A percentile compares a stretch with the other conserved stretches of the same genome.
Conservation (phyloP, 1,140 invertebrate species). For the Drosophila elegans region DNA sequence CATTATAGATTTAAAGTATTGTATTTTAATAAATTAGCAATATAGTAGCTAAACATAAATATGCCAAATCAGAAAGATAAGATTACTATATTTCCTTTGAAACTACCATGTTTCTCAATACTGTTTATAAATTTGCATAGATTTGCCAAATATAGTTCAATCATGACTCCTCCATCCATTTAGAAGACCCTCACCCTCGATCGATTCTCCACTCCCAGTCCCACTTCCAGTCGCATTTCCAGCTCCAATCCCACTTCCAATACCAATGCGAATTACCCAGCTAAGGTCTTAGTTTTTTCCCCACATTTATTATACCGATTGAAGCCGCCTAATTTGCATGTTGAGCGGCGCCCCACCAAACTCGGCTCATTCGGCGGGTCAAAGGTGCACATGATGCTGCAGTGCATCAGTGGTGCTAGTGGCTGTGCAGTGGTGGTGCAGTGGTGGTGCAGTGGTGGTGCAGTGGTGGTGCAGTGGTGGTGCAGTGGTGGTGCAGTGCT, state of each 20-base stretch:
- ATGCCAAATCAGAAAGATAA: no score
- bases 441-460: conserved; percentile 72
- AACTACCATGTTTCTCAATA: no score
- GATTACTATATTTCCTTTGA: no score
- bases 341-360: conserved; percentile 48
- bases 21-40: no score
- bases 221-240: conserved; percentile 32
- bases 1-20: no score
- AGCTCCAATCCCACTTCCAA: conserved; percentile 47
- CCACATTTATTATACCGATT: conserved; percentile 59
- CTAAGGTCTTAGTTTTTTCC: conserved; percentile 18
- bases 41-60: no score
- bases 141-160: conserved; percentile 33
- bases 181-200: conserved; percentile 32
- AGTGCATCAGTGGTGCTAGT: conserved; percentile 58
- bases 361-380: conserved; percentile 45
- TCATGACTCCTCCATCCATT: conserved; percentile 11
- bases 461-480: conserved; percentile 47
- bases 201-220: conserved; percentile 45
- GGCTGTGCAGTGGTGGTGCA: conserved; percentile 4
- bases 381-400: conserved; percentile 75
- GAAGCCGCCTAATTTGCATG: conserved; percentile 58
- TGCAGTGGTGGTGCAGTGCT: neutral
- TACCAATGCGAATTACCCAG: conserved; percentile 44
- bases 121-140: neutral